Conservation (phyloP, 2,797 vertebrate species). For the Takifugu rubripes region DNA sequence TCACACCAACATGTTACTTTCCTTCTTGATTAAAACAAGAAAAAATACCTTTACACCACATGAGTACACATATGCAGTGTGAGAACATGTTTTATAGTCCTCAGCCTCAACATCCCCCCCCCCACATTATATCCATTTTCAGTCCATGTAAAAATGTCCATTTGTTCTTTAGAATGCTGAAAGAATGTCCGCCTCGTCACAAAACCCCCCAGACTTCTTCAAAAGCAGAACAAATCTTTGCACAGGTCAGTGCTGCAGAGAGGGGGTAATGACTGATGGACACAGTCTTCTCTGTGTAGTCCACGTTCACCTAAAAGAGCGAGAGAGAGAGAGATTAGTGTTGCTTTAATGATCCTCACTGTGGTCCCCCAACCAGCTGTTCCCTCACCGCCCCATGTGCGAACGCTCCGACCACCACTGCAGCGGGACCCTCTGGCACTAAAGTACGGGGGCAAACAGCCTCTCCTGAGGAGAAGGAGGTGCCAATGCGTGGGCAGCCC, state of each 20-base stretch:
- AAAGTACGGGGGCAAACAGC: constrained; percentile 76
- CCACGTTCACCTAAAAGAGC: constrained; percentile 82
- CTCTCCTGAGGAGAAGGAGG: constrained; percentile 83
- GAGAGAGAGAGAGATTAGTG: constrained; percentile 11
- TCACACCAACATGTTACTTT: background rate
- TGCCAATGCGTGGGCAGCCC: constrained; percentile 86
- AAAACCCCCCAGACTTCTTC: constrained; percentile 92
- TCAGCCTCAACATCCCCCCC: constrained; percentile 9
- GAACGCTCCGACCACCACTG: constrained; percentile 91
- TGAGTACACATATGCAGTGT: constrained; percentile 9
- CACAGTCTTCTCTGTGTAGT: constrained; percentile 89
- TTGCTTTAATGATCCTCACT: background rate
- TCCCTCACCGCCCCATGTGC: constrained; percentile 89
- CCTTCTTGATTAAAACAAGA: background rate
- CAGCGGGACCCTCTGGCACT: constrained; percentile 83
- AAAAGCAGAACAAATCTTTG: constrained; percentile 94
- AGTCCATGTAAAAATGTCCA: constrained; percentile 35
- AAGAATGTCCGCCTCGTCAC: constrained; percentile 54
- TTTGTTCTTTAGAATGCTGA: background rate
- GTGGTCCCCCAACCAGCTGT: background rate
- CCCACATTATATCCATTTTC: constrained; percentile 1
- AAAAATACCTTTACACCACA: constrained; percentile 1
- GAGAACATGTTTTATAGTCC: constrained; percentile 20
- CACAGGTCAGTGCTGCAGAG: constrained; percentile 92
- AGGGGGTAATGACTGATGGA: constrained; percentile 98